Evolutionary conservation across 2,113 vertebrate genomes (phyloP).

Genomic region (Myodes glareolus): DNA sequence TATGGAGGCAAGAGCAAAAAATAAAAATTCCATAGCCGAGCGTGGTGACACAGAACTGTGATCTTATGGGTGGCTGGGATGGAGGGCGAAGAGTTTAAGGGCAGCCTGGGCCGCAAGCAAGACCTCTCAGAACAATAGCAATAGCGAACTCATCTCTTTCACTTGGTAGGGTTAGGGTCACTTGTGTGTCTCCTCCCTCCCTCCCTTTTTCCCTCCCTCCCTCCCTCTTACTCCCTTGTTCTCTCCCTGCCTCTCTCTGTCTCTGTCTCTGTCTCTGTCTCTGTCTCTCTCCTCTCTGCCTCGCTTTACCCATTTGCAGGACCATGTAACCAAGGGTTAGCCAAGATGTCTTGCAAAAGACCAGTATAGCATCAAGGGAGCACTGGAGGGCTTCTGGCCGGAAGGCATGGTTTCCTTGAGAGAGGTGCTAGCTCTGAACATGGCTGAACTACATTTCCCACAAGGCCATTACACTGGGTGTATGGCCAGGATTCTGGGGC

Average conservation of each 20-base stretch:
- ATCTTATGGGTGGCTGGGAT: neutral
- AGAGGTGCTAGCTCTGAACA: neutral
- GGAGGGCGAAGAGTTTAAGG: neutral
- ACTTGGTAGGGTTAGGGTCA: neutral
- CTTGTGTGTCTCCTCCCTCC: too few relatives aligned
- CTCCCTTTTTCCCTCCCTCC: neutral
- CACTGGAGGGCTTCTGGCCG: neutral
- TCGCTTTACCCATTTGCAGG: neutral
- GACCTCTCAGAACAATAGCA: neutral
- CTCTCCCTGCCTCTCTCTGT: neutral
- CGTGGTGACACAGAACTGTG: neutral
- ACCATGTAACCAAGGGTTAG: neutral
- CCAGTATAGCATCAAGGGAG: neutral
- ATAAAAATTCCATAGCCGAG: neutral
- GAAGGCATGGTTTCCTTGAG: neutral
- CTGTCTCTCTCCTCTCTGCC: neutral
- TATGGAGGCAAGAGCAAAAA: neutral
- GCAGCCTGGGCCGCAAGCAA: neutral
- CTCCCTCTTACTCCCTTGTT: neutral
- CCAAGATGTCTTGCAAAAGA: neutral
- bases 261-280: accelerated
- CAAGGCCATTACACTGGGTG: neutral
- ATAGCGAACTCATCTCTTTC: neutral
- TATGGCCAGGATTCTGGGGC: neutral
- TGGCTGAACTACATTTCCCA: neutral